Evolutionary conservation across 2,888 invertebrate genomes (phyloP).

Genomic region (Hirtodrosophila histrioides): DNA sequence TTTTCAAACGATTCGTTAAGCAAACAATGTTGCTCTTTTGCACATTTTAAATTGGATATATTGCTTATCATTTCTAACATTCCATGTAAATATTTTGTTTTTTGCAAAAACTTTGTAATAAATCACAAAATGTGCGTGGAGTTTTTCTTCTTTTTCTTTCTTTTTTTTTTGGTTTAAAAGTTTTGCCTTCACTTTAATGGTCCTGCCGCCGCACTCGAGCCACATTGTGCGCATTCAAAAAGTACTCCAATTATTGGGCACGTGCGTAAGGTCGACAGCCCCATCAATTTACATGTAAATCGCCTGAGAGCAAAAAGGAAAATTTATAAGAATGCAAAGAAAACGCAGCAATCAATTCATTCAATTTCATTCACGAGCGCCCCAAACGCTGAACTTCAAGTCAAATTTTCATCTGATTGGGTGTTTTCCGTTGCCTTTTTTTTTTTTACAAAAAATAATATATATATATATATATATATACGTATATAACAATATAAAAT

Average conservation of each 20-base stretch:
- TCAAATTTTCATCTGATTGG: constrained; percentile 46
- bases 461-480: too few relatives aligned
- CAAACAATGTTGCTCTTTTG: too few relatives aligned
- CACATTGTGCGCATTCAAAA: constrained; percentile 17
- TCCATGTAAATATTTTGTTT: too few relatives aligned
- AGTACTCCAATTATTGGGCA: constrained; percentile 59
- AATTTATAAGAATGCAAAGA: constrained; percentile 24
- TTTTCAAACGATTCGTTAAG: too few relatives aligned
- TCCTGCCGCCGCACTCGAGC: too few relatives aligned
- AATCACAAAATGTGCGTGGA: constrained; percentile 27
- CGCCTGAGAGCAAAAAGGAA: constrained; percentile 37
- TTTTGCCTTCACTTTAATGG: constrained; percentile 28
- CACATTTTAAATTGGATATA: too few relatives aligned
- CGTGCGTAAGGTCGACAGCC: constrained; percentile 59
- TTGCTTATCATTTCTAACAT: too few relatives aligned
- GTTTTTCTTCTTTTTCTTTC: too few relatives aligned
- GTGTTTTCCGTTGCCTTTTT: constrained; percentile 27
- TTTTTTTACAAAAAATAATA: constrained; percentile 1
- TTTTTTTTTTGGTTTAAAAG: constrained; percentile 30
- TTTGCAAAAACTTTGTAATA: constrained; percentile 14
- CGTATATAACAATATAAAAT: constrained; percentile 1
- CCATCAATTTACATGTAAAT: constrained; percentile 67
- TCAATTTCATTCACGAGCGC: constrained; percentile 45
- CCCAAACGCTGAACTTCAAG: constrained; percentile 35
- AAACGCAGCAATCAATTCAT: constrained; percentile 59